phyloP scores from a whole-genome alignment of 2,888 invertebrate species.

The Andrena bucephala region DNA sequence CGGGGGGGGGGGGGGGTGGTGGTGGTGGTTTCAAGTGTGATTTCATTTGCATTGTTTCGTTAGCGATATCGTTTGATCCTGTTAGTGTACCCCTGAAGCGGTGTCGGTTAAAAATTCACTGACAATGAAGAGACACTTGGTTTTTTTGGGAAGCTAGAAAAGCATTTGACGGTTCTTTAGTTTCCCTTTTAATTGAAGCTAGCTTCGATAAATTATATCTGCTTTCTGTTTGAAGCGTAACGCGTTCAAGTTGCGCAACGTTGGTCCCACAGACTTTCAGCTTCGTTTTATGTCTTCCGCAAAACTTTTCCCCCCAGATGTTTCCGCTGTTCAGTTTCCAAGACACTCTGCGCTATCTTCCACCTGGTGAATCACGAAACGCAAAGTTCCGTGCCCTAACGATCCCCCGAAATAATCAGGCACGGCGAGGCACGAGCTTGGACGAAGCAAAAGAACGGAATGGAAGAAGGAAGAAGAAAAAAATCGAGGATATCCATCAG shows the following conservation, averaged over 20 bases:
- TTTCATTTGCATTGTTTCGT: conserved; percentile 28
- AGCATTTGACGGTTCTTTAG: not conserved
- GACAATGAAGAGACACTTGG: conserved; percentile 10
- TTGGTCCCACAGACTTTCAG: too few relatives aligned
- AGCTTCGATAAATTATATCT: too few relatives aligned
- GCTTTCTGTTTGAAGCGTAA: too few relatives aligned
- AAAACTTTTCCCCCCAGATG: not conserved
- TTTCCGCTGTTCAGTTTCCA: not conserved
- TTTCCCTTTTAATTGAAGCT: not conserved
- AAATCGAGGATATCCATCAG: conserved; percentile 46
- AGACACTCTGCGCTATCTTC: not conserved
- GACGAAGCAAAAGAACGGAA: not conserved
- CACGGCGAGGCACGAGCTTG: not conserved
- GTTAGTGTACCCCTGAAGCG: conserved; percentile 15
- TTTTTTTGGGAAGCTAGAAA: conserved; percentile 12
- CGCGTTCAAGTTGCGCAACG: too few relatives aligned
- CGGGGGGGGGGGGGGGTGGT: not conserved
- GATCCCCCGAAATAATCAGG: conserved; percentile 30
- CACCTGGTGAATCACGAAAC: conserved; percentile 25
- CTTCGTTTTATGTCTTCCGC: not conserved
- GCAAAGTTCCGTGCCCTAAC: conserved; percentile 27
- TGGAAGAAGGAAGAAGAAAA: conserved; percentile 8
- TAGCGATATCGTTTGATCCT: conserved; percentile 31
- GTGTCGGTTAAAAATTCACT: conserved; percentile 33
- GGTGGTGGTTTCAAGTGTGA: not conserved